Base-by-base conservation (phyloP, 2,797 vertebrate genomes). In the Diplodus puntazzo region DNA sequence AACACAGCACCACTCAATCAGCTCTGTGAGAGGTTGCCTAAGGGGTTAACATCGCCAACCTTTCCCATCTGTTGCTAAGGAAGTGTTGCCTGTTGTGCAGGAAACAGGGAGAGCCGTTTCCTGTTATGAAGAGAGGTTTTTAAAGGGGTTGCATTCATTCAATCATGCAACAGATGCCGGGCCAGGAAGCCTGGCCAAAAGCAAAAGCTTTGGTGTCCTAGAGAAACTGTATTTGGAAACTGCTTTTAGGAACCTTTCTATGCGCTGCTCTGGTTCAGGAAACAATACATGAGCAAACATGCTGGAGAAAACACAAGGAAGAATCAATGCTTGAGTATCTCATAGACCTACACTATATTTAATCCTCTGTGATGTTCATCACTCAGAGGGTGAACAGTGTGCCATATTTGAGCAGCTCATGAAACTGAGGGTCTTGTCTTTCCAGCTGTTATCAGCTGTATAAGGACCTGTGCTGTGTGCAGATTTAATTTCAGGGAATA, bases 91-190 rank as follows among this genome's bases (percentile, higher is more conserved):
- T 97, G 96, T 96, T 96, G 96, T 95, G 96, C 97, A 98, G 98
- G 98, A 99, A 99, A 97, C 96, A 94, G 96, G 95, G 97, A 98
- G 96, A 97, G 94, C 96, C 91, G 95, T 97, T 99, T 99, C 98
- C 98, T 99, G 98, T 99, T 99, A 97, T 99, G 97, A 96, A 97
- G 96, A 95, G 96, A 95, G 94, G 92, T 95, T 95, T 95, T 95
- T 95, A 93, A 96, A 97, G 96, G 39, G 93, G 88, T 94, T 94
- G 90, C 94, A 97, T 97, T 97, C 95, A 96, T 97, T 96, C 96
- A 97, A 95, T 97, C 96, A 87, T 94, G 93, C 96, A 94, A 95
- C 95, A 96, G 94, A 96, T 94, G 94, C 95, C 84, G 88, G 88
- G 90, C 90, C 96, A 97, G 97, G 97, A 99, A 98, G 94, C 93